Percentiles rank a stretch among this genome's conserved stretches.
These are phyloP conservation scores for Odontocolon sp. DNA, from an alignment of 2,888 invertebrate genomes.

Conservation along the genomic window DNA sequence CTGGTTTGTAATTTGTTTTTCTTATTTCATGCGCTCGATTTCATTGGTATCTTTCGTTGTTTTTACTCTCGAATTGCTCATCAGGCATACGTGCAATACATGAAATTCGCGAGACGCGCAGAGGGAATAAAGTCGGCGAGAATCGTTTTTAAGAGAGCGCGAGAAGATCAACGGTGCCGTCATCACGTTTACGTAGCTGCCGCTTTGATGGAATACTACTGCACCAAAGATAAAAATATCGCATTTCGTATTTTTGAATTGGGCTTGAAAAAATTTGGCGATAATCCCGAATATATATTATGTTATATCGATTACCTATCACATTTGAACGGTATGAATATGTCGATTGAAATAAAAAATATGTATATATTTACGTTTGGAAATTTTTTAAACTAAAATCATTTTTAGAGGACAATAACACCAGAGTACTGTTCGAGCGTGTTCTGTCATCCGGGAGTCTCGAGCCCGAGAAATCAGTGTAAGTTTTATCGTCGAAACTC, in stretches of 20 bases:
- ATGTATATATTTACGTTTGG: background rate
- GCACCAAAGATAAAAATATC: conserved; percentile 98
- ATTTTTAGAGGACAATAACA: conserved; percentile 97
- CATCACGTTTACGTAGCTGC: conserved; percentile 98
- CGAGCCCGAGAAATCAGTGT: conserved; percentile 94
- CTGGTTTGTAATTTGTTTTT: conserved; percentile 85
- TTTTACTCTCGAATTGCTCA: background rate
- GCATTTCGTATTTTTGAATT: conserved; percentile 98
- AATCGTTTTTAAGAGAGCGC: conserved; percentile 95
- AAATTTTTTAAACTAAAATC: background rate
- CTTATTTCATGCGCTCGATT: background rate
- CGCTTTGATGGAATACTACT: conserved; percentile 99
- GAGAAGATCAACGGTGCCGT: conserved; percentile 91
- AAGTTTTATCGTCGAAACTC: conserved; percentile 81
- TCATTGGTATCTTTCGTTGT: background rate
- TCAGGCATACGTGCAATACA: conserved; percentile 97
- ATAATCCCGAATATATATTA: conserved; percentile 96
- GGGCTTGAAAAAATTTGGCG: conserved; percentile 97
- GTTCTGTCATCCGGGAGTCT: conserved; percentile 96
- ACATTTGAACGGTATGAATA: conserved; percentile 92
- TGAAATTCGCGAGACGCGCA: conserved; percentile 98
- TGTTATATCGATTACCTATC: conserved; percentile 98
- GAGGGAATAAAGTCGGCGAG: conserved; percentile 99
- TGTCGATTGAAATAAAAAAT: conserved; percentile 23
- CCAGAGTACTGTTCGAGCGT: conserved; percentile 98